Conservation (phyloP, 2,113 vertebrate species). For the Chlorodrepanis virens region DNA sequence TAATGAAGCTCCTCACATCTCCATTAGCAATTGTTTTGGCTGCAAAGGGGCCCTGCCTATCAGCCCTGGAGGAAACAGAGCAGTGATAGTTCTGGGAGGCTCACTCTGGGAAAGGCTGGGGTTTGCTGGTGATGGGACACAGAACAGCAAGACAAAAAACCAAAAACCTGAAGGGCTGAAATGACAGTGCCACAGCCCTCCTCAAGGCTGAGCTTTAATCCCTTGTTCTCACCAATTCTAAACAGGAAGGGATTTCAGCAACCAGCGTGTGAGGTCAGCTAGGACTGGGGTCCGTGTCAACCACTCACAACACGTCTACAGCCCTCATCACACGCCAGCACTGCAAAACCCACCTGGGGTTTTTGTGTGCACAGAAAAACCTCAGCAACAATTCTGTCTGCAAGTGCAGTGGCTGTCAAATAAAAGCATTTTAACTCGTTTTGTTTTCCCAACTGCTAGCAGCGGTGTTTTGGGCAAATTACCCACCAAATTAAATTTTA, state of each 20-base stretch:
- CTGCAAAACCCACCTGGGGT: neutral
- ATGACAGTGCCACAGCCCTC: neutral
- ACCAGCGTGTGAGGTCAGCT: neutral
- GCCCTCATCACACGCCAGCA: neutral
- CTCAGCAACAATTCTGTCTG: neutral
- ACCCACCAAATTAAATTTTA: constrained; percentile 15
- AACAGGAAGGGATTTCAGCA: neutral
- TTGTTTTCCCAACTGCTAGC: constrained; percentile 6
- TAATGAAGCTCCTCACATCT: constrained; percentile 41
- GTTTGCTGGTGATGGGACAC: constrained; percentile 6
- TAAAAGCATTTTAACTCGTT: neutral
- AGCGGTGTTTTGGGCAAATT: neutral
- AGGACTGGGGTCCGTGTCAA: neutral
- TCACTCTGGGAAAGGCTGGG: constrained; percentile 2
- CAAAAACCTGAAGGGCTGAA: neutral
- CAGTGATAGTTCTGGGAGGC: constrained; percentile 16
- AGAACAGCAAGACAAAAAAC: neutral
- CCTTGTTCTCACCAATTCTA: neutral
- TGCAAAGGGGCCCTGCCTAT: constrained; percentile 27
- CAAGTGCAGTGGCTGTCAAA: neutral
- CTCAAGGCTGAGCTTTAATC: neutral
- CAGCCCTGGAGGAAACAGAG: constrained; percentile 27
- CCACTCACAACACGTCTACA: neutral
- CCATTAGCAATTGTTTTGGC: constrained; percentile 52
- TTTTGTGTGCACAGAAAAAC: neutral